Evolutionary conservation across 92 coral and sea anemone species (phyloP), one percentile per base, ranked within the genome.

Genomic region (Zoanthus sociatus): DNA sequence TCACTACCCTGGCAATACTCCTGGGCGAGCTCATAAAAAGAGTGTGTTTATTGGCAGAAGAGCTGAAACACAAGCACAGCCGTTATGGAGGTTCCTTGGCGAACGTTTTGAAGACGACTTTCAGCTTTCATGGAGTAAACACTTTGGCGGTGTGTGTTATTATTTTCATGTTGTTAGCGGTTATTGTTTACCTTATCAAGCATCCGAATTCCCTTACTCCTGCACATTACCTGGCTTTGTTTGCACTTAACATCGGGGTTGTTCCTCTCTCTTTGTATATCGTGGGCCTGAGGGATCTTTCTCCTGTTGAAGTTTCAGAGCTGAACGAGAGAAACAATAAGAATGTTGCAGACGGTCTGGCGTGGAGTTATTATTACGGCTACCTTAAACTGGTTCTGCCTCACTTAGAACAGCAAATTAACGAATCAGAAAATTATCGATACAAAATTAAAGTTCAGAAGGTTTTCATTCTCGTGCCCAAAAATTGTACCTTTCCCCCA

Each of bases 311-410:
- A 58, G 88, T 90, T 42, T 96, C 98, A 26, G 90, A 93, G 71
- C 86, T 93, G 32, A 88, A 81, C 90, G 98, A 94, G 54, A 85
- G 90, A 13, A 84, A 90, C 51, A 94, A 93, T 92, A 92, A 90
- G 70, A 93, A 94, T n/a, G 90, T 96, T 37, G 98, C 98, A 21
- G 97, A 96, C 51, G 98, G 98, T 10, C 89, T 96, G 50, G 98
- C 98, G 7, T 96, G 98, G 98, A 84, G 96, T n/a, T 96, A 82
- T 81, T 96, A 96, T 79, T 93, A 91, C 66, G 98, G 98, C 51
- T 96, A 96, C 84, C 82, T 96, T 72, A 93, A 86, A 79, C 76
- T 96, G 75, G 94, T 96, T 64, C 90, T 96, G 18, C 98, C 98
- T 10, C 64, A 83, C 3, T 78, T 96, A 8, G 78, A 30, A 51